phyloP scores from a whole-genome alignment of 2,113 vertebrate genomes.

The Otocyon megalotis region DNA sequence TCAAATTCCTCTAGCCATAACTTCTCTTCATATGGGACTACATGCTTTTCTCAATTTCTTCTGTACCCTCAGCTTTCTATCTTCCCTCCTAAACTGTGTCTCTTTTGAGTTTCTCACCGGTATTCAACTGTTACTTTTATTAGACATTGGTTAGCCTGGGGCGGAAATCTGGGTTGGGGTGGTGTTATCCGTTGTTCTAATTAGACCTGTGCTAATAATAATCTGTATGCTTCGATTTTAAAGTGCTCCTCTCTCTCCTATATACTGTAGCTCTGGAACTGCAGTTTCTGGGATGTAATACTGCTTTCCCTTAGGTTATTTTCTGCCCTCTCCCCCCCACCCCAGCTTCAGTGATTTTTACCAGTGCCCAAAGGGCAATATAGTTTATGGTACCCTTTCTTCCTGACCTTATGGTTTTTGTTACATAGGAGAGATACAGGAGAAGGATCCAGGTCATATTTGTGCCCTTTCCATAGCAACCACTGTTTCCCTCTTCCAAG shows the following conservation, averaged over 20 bases:
- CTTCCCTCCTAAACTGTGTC: background rate
- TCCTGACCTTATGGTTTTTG: background rate
- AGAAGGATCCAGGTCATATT: background rate
- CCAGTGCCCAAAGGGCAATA: background rate
- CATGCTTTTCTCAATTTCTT: background rate
- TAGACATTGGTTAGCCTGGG: background rate
- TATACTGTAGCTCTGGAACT: background rate
- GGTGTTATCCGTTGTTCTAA: background rate
- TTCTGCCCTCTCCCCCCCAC: background rate
- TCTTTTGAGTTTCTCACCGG: background rate
- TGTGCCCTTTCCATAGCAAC: background rate
- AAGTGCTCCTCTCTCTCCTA: background rate
- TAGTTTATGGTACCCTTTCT: background rate
- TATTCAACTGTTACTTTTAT: background rate
- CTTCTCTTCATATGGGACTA: background rate
- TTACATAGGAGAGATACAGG: background rate
- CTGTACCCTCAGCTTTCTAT: background rate
- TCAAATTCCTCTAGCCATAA: background rate
- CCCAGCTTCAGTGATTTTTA: background rate
- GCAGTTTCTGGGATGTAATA: background rate
- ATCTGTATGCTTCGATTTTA: background rate
- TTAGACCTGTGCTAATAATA: background rate
- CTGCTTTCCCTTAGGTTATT: background rate
- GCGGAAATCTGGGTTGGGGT: background rate
- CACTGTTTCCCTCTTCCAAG: background rate